phyloP scores from a whole-genome alignment of 2,888 invertebrate genomes.

The Lasioglossum villosulum region DNA sequence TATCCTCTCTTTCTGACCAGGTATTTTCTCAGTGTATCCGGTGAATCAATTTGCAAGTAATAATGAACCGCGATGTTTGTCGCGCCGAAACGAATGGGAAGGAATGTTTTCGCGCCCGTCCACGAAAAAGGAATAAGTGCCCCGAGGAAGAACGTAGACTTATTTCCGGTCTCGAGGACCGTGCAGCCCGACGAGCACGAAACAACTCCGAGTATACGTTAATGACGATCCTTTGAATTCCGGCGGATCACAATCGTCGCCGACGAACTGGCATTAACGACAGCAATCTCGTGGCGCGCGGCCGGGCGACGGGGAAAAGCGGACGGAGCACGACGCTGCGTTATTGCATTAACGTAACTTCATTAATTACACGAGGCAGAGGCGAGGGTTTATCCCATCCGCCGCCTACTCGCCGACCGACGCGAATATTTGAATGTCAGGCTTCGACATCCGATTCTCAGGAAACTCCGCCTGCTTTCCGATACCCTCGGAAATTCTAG shows the following conservation, averaged over 20 bases:
- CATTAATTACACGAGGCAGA: conserved; percentile 67
- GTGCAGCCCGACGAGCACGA: background rate
- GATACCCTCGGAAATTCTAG: conserved; percentile 54
- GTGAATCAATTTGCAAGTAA: background rate
- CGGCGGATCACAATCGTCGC: conserved; percentile 58
- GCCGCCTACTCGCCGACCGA: conserved; percentile 25
- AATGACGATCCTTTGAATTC: conserved; percentile 64
- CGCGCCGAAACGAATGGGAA: background rate
- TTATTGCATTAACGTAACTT: conserved; percentile 73
- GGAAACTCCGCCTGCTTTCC: conserved; percentile 56
- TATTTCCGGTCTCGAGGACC: conserved; percentile 14
- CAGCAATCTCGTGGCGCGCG: conserved; percentile 40
- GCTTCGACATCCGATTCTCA: conserved; percentile 37
- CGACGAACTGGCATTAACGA: conserved; percentile 61
- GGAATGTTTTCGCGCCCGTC: conserved; percentile 1
- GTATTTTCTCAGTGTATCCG: background rate
- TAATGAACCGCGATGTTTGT: background rate
- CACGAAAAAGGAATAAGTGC: background rate
- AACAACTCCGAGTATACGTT: conserved; percentile 46
- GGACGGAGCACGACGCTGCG: conserved; percentile 39
- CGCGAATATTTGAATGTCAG: conserved; percentile 42
- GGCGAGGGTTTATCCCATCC: conserved; percentile 37
- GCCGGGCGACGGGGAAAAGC: conserved; percentile 10
- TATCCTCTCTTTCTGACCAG: background rate
- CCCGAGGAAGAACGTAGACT: background rate